Evolutionary conservation across 2,888 invertebrate species (phyloP), one percentile per base, ranked within the genome.

Genomic region (Phengaris alcon): DNA sequence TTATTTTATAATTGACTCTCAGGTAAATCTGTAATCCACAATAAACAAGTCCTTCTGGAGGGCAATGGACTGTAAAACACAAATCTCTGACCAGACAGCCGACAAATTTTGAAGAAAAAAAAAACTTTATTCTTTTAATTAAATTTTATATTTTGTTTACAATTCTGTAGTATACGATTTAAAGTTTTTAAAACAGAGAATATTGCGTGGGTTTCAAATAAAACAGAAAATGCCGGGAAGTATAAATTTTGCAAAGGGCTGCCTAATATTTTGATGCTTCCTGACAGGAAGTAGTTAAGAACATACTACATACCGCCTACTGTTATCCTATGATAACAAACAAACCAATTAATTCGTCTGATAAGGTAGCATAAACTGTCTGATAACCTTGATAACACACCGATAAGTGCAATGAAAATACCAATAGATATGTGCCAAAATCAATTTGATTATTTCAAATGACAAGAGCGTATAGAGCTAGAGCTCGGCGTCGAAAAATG

Each of bases 351-450:
- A 59, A 59, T 59, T 10, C 22, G 4, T 10, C 9, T 22, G 22
- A 59, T 22, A 59, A 59, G 59, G 22, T 59, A 0, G 59, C 59
- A 59, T 6, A 59, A 22, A 22, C 22, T 22, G 48, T 22, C 59
- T 59, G 59, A 59, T 59, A 59, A 59, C 57, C 57, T 57, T 57
- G 57, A 57, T 57, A 57, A 57, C 57, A 15, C 5, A 22, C 15
- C 5, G 59, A 59, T 59, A 59, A 59, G 22, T 5, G 10, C 22
- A 15, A 59, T 9, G 4, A 59, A 59, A 22, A 8, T 22, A 59
- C 22, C 10, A 59, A 59, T 15, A 22, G 5, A 22, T 59, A n/a
- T 22, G 22, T 59, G 59, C 22, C 22, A 59, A 59, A 48, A 48
- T 48, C 48, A 48, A 48, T 48, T 48, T 48, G 8, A 6, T 48